Evolutionary conservation across 2,797 vertebrate species (phyloP).

Genomic region (Pogonophryne albipinna): DNA sequence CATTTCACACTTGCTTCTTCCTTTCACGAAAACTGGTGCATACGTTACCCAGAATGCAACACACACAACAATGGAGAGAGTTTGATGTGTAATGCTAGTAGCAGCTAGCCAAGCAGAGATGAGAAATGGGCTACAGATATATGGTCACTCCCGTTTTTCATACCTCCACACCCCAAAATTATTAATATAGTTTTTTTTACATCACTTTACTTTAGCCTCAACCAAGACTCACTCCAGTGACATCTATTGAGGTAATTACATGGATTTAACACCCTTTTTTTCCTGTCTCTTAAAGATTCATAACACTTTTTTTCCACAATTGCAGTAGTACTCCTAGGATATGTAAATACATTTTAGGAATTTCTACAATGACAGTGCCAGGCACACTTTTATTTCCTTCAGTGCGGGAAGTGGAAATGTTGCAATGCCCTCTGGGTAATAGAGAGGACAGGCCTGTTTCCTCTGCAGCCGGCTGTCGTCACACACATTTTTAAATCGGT

Average conservation of each 20-base stretch:
- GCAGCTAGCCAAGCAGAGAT: background rate
- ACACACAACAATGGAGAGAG: background rate
- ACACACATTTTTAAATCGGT: conserved; percentile 35
- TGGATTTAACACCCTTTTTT: background rate
- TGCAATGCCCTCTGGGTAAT: conserved; percentile 32
- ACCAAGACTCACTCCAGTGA: background rate
- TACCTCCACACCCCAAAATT: background rate
- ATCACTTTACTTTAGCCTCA: too few species aligned
- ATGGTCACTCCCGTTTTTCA: background rate
- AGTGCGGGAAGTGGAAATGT: conserved; percentile 48
- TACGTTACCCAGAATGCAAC: background rate
- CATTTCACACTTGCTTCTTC: background rate
- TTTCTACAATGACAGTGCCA: conserved; percentile 12
- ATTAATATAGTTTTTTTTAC: too few species aligned
- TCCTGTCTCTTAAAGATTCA: background rate
- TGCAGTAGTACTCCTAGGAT: background rate
- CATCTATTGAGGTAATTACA: background rate
- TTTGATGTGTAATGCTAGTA: background rate
- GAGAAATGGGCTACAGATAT: background rate
- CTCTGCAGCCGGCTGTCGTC: conserved; percentile 41
- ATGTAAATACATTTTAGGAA: background rate
- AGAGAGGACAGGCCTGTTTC: conserved; percentile 38
- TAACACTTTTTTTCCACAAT: background rate
- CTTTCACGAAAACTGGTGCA: background rate
- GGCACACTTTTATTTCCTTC: conserved; percentile 28